Percentiles rank a stretch among this genome's conserved stretches.
phyloP scores from a whole-genome alignment of 1,140 invertebrate species.

The Heliconius hewitsoni region DNA sequence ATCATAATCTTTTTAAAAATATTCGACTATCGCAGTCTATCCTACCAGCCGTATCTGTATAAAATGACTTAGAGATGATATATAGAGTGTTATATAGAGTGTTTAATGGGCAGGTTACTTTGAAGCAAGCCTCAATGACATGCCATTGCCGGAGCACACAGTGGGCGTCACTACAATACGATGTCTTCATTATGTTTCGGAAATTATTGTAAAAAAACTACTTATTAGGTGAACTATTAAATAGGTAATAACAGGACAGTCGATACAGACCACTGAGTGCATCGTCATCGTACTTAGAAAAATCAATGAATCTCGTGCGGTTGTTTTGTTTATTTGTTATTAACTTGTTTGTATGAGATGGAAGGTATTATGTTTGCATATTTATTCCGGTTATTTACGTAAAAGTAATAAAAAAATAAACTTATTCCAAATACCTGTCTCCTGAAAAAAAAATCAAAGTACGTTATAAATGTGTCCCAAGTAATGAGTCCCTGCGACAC shows the following conservation, averaged over 20 bases:
- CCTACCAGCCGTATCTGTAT: background rate
- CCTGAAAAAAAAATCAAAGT: too few relatives aligned
- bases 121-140: background rate
- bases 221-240: constrained; percentile 7
- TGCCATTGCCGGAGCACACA: constrained; percentile 22
- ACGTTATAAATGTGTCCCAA: too few relatives aligned
- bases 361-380: background rate
- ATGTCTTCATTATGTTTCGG: constrained; percentile 5
- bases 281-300: background rate
- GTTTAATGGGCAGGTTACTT: background rate
- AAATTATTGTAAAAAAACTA: background rate
- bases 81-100: background rate
- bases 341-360: background rate
- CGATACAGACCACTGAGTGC: background rate
- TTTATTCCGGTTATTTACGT: too few relatives aligned
- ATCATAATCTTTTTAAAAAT: background rate
- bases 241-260: background rate
- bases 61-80: background rate
- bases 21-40: background rate
- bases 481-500: too few relatives aligned
- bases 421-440: too few relatives aligned
- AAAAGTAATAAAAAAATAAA: too few relatives aligned
- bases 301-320: background rate
- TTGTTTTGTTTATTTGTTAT: background rate
- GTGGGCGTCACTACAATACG: background rate